Evolutionary conservation across 2,113 vertebrate genomes (phyloP).

Genomic region (Periophthalmodon schlosseri): DNA sequence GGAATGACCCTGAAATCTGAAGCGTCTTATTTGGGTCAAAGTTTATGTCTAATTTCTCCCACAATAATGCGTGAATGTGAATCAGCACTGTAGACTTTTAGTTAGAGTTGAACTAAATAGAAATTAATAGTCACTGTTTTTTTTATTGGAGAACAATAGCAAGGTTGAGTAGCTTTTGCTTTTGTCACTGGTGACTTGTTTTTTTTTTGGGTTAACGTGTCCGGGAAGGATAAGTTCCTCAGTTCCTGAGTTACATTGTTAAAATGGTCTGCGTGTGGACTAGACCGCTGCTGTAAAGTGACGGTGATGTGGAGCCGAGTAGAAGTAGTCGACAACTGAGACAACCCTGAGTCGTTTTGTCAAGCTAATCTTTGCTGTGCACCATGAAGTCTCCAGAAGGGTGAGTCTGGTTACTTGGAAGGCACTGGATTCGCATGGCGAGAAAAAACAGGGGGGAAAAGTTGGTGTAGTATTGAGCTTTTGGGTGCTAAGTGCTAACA

Average conservation of each 20-base stretch:
- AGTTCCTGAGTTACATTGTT: background rate
- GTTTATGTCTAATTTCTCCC: background rate
- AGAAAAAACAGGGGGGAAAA: background rate
- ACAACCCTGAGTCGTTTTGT: background rate
- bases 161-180: background rate
- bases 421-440: background rate
- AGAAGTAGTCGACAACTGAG: conserved; percentile 7
- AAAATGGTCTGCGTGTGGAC: background rate
- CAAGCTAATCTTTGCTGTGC: background rate
- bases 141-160: too few species aligned
- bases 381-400: conserved; percentile 10
- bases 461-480: background rate
- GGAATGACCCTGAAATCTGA: background rate
- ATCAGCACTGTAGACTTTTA: background rate
- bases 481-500: background rate
- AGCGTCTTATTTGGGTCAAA: background rate
- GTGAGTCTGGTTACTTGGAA: background rate
- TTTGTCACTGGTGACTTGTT: background rate
- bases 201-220: background rate
- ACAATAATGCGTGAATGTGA: background rate
- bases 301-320: background rate
- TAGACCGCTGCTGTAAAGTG: background rate
- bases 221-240: background rate
- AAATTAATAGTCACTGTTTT: too few species aligned
- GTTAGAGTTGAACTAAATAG: background rate